A percentile compares a stretch with the other conserved stretches of the same genome.
Conservation (phyloP, 53 echinoderm and acorn worm genomes). For the Glandiceps talaboti region DNA sequence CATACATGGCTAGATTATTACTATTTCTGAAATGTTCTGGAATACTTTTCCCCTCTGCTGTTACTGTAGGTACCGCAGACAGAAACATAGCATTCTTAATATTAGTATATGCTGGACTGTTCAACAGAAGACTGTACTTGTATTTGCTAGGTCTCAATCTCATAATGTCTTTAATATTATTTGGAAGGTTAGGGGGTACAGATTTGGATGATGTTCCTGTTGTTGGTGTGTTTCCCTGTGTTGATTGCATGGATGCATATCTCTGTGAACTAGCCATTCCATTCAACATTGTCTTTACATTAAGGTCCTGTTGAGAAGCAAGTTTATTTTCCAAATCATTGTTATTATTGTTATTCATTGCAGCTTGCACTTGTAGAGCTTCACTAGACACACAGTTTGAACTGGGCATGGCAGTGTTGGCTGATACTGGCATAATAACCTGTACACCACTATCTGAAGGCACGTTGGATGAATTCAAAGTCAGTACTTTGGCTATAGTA, state of each 20-base stretch:
- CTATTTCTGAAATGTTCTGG: not conserved
- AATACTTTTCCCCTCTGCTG: not conserved
- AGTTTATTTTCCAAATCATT: not conserved
- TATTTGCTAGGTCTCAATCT: constrained; percentile 41
- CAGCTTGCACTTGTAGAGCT: not conserved
- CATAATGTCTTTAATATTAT: constrained; percentile 3
- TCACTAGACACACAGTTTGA: not conserved
- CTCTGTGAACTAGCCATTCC: not conserved
- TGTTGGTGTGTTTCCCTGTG: not conserved
- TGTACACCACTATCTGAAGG: not conserved
- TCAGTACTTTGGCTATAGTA: not conserved
- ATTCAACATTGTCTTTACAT: not conserved
- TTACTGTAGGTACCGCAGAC: not conserved
- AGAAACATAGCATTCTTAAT: not conserved
- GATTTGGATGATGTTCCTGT: not conserved
- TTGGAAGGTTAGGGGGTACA: constrained; percentile 4
- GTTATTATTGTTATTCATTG: not conserved
- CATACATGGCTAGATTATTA: not conserved
- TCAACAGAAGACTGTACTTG: constrained; percentile 93
- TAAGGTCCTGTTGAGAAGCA: not conserved
- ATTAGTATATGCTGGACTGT: constrained; percentile 20
- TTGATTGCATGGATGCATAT: not conserved
- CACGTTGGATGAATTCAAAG: not conserved
- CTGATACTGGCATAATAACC: not conserved
- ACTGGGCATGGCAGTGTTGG: not conserved